Percentiles rank a stretch among this genome's conserved stretches.
Conservation (phyloP, 1,140 invertebrate species). For the Nasonia giraulti region DNA sequence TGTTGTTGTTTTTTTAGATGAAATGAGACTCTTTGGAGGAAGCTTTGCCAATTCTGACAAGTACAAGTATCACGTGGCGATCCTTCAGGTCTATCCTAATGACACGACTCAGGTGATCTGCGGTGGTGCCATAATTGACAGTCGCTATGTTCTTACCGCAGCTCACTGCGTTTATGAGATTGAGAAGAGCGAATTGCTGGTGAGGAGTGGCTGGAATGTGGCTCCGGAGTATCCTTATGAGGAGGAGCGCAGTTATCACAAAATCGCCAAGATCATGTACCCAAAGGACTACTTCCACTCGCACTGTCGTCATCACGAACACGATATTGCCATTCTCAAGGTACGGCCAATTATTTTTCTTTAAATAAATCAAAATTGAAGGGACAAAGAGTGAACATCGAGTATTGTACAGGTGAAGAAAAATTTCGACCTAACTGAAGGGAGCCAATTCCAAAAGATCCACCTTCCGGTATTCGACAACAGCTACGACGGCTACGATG, state of each 20-base stretch:
- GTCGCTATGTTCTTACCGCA: not conserved
- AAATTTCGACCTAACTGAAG: not conserved
- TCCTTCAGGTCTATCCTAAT: not conserved
- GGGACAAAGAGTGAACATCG: too few relatives aligned
- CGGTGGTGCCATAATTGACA: not conserved
- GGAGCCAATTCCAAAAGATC: not conserved
- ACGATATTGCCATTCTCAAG: slow-evolving; percentile 22
- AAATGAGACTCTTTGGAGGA: too few relatives aligned
- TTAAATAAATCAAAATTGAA: too few relatives aligned
- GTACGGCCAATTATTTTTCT: not conserved
- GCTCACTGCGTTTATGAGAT: slow-evolving; percentile 9
- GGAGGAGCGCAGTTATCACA: not conserved
- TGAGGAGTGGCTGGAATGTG: not conserved
- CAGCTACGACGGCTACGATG: not conserved
- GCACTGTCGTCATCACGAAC: not conserved
- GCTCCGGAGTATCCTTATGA: not conserved
- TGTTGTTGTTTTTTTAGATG: too few relatives aligned
- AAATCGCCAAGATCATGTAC: not conserved
- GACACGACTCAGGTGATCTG: not conserved
- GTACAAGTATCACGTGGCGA: not conserved
- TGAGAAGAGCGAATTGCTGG: not conserved
- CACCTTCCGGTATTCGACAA: not conserved
- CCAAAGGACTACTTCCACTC: slow-evolving; percentile 8
- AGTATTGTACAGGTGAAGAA: not conserved
- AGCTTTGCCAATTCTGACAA: too few relatives aligned